Conservation (phyloP, 2,888 invertebrate genomes). For the Drosophila stalkeri region DNA sequence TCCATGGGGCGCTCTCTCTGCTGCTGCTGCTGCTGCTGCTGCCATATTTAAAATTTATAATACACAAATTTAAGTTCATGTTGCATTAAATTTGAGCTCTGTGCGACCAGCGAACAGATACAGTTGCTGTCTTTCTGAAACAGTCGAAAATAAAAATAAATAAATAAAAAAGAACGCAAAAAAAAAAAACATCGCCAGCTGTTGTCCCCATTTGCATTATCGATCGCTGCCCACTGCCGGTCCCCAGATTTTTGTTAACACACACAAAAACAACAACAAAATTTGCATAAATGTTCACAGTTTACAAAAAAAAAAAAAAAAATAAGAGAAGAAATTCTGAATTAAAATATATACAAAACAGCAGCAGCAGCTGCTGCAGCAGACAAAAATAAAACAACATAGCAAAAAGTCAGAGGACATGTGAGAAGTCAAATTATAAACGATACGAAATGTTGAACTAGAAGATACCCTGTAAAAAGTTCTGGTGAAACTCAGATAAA, state of each 20-base stretch:
- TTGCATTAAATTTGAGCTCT: slow-evolving; percentile 22
- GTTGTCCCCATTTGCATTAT: slow-evolving; percentile 64
- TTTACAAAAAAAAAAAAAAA: slow-evolving; percentile 33
- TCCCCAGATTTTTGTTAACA: slow-evolving; percentile 60
- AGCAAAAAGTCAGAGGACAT: slow-evolving; percentile 3
- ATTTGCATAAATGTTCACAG: slow-evolving; percentile 68
- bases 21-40: too few relatives aligned
- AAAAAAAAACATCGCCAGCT: slow-evolving; percentile 39
- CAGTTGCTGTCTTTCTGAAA: slow-evolving; percentile 16
- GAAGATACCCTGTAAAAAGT: background rate
- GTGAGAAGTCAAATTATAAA: slow-evolving; percentile 18
- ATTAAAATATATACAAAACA: slow-evolving; percentile 31
- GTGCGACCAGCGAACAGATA: slow-evolving; percentile 20
- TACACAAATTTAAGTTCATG: slow-evolving; percentile 67
- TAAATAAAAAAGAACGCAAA: too few relatives aligned
- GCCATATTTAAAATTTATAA: slow-evolving; percentile 61
- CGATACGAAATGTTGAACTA: background rate
- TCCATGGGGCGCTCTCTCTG: slow-evolving; percentile 16
- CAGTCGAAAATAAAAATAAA: background rate
- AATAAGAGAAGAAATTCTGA: slow-evolving; percentile 8
- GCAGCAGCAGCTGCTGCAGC: slow-evolving; percentile 41
- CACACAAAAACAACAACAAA: slow-evolving; percentile 66
- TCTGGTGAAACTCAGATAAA: background rate
- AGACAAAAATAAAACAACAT: slow-evolving; percentile 14
- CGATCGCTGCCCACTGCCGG: slow-evolving; percentile 39